Evolutionary conservation across 2,888 invertebrate species (phyloP), one percentile per base, ranked within the genome.

Genomic region (Brachycybe producta): DNA sequence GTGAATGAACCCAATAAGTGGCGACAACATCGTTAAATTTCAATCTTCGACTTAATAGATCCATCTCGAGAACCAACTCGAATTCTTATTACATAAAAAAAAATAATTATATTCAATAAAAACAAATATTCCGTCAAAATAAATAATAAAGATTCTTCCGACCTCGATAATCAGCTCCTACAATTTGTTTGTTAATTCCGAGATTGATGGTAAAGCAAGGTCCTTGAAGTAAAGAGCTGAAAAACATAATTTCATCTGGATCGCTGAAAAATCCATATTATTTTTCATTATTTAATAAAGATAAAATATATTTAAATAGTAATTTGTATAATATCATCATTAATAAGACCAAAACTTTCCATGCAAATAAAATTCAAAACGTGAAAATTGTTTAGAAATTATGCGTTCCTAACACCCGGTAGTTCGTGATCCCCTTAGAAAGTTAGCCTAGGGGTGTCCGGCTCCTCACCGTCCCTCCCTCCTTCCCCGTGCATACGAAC

Each of bases 181-280:
- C 27, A 17, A 47, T n/a, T 7, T 24, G 17, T 4, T 13, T 8
- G 3, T 23, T 4, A 26, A 47, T 4, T 23, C 49, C 49, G 23
- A 26, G 28, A 19, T 49, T 49, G 28, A 43, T 43, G 19, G 43
- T 43, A n/a, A 49, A 21, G 27, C 49, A 49, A n/a, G 34, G 15
- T 13, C 49, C 49, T 24, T 35, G 43, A 8, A 43, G 27, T 5
- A 49, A 35, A 26, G 30, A 43, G 24, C 23, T 43, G 43, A 49
- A 49, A 15, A 34, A 49, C 15, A 23, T 15, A 17, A 49, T 30
- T 43, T 46, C 43, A 1, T 43, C 24, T 3, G 34, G 11, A 17
- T 49, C 35, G 5, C 49, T 49, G 26, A 35, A 41, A 24, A 47
- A 19, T 35, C 15, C 13, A 41, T 39, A 41, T 3, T 17, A 44